Base-by-base conservation (phyloP, 1,140 invertebrate species). In the Trachelipus rathkii region DNA sequence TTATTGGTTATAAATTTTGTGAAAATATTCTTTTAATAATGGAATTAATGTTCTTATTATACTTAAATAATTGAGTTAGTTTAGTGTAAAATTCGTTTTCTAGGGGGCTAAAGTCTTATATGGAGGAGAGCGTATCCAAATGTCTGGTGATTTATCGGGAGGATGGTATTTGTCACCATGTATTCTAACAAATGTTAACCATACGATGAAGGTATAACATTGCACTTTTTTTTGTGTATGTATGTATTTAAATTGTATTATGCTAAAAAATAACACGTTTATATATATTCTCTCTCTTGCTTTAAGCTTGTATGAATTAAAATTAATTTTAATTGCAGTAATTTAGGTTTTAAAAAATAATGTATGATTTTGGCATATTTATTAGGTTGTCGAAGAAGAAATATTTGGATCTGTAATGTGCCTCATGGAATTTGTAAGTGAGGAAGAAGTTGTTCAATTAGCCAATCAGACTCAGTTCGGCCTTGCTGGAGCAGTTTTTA, bases 121-220 rank as follows among this genome's bases (percentile, higher is more conserved):
- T 84, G 89, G 89, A 45, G 89, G 89, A 44, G 85, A 87, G 77
- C 82, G 85, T 72, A 82, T 89, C 5, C 81, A 81, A 19, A 84
- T 85, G 44, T 67, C 75, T 24, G 85, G 85, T 19, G 78, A 79
- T 11, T 81, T 87, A 15, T 73, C 82, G 7, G 84, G 82, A 23
- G 87, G 87, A 7, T 89, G 85, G 82, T 91, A 87, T 82, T 82
- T 91, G 15, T 82, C 87, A 71, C 89, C 89, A n/a, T 90, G 89
- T 19, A 86, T 90, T 0, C 87, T 90, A 78, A 82, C 83, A 33
- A 85, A 89, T 82, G 88, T 89, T 15, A 82, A 53, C 7, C 89
- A 89, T 82, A 77, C 85, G 33, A 88, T 89, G 87, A 86, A 83
- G 79, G 79, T 80, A 67, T 0, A 10, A 60, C 4, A 3, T 8